phyloP scores from a whole-genome alignment of 2,113 vertebrate genomes.

The Notarius quadriscutis region DNA sequence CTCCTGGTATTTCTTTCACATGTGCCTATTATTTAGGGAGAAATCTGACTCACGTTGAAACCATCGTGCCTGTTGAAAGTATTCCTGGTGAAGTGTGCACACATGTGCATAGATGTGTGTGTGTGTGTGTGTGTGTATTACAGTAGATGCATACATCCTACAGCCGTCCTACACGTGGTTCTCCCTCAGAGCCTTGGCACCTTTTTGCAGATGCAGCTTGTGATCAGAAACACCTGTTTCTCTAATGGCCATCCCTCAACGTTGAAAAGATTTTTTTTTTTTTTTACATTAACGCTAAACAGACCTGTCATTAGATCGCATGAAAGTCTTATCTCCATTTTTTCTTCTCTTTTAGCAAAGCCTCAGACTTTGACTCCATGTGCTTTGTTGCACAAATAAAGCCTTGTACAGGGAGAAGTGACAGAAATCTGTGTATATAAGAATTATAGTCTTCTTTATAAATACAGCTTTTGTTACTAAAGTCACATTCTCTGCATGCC shows the following conservation, averaged over 20 bases:
- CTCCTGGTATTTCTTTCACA: slow-evolving; percentile 12
- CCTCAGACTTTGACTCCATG: slow-evolving; percentile 50
- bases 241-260: slow-evolving; percentile 37
- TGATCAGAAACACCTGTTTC: slow-evolving; percentile 75
- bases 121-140: slow-evolving; percentile 20
- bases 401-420: slow-evolving; percentile 50
- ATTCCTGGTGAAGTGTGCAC: slow-evolving; percentile 20
- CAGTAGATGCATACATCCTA: slow-evolving; percentile 43
- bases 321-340: slow-evolving; percentile 28
- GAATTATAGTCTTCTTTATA: slow-evolving; percentile 57
- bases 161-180: slow-evolving; percentile 53
- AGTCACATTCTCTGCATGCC: slow-evolving; percentile 52
- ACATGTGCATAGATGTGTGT: slow-evolving; percentile 18
- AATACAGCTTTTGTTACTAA: slow-evolving; percentile 54
- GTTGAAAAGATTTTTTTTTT: slow-evolving; percentile 40
- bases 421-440: slow-evolving; percentile 60
- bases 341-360: slow-evolving; percentile 64
- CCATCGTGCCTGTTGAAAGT: slow-evolving; percentile 14
- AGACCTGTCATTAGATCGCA: slow-evolving; percentile 61
- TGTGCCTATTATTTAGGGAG: slow-evolving; percentile 19
- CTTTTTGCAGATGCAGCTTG: slow-evolving; percentile 58
- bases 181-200: slow-evolving; percentile 53
- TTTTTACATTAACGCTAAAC: slow-evolving; percentile 54
- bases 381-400: slow-evolving; percentile 60
- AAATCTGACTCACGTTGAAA: slow-evolving; percentile 30